phyloP scores from a whole-genome alignment of 2,888 invertebrate species.

The Drosophila trichaetosa region DNA sequence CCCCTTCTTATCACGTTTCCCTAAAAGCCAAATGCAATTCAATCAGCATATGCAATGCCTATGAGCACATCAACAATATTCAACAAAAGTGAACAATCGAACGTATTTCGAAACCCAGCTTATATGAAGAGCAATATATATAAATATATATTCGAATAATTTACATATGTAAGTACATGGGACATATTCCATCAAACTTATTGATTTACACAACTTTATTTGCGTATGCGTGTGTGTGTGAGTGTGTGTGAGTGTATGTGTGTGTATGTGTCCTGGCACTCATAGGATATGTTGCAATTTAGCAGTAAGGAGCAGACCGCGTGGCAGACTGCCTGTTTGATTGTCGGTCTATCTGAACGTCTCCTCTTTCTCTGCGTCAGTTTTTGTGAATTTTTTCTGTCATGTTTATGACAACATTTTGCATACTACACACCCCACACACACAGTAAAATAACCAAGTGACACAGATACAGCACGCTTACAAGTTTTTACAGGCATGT shows the following conservation, averaged over 20 bases:
- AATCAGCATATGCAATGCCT: neutral
- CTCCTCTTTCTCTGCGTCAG: conserved; percentile 2
- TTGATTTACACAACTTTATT: conserved; percentile 41
- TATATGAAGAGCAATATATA: conserved; percentile 10
- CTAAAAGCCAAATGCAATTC: neutral
- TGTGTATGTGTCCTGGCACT: neutral
- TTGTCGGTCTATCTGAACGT: conserved; percentile 5
- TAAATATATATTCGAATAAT: conserved; percentile 21
- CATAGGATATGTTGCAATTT: conserved; percentile 35
- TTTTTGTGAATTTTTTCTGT: conserved; percentile 34
- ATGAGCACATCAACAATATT: neutral
- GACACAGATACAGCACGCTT: conserved; percentile 32
- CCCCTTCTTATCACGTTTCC: neutral
- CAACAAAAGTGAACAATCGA: conserved; percentile 7
- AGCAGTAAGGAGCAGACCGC: conserved; percentile 10
- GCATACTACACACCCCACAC: conserved; percentile 25
- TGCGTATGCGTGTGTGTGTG: conserved; percentile 3
- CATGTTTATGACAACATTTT: conserved; percentile 49
- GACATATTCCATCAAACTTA: conserved; percentile 27
- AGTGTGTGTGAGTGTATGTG: conserved; percentile 1
- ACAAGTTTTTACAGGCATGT: conserved; percentile 2
- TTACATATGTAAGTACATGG: conserved; percentile 20
- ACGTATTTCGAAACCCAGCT: neutral
- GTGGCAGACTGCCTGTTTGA: conserved; percentile 15
- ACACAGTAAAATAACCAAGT: conserved; percentile 2